Evolutionary conservation across 2,888 invertebrate species (phyloP), one percentile per base, ranked within the genome.

Genomic region (Drosophila neotestacea): DNA sequence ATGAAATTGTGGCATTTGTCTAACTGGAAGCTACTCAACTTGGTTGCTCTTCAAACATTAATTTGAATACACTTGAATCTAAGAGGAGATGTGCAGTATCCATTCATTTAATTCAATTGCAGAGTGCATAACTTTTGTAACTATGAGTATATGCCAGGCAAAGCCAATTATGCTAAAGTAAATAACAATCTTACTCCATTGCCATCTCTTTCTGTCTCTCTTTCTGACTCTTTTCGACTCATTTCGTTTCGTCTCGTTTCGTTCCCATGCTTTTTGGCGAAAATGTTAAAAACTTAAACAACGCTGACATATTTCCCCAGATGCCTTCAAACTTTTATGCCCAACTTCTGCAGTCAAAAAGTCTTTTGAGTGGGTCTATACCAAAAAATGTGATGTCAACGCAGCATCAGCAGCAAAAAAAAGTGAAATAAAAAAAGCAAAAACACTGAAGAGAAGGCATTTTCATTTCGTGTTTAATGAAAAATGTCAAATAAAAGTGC

Each of bases 401-500:
- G 77, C 81, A 84, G 74, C 64, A 34, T 11, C 52, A 34, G 27
- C 60, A 62, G 30, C 16, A 71, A 51, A 22, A 22, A 54, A 70
- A 52, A 68, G 32, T 4, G 16, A 32, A 16, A 41, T 51, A 36
- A 59, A 48, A 55, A 47, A 67, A 32, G 2, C 7, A 32, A 32
- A 6, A 32, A 32, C 7, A 16, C 22, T 39, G 63, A 52, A 65
- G 62, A 68, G 78, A 86, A 84, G 76, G 85, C 89, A 86, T 87
- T 87, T 87, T 84, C 88, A 77, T 79, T 81, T 84, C 54, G 81
- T 84, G 85, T 86, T 87, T 86, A 88, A 88, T 85, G 89, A 88
- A 85, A 85, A 88, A 85, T 84, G 87, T 86, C 89, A 84, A 85
- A 85, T 85, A 88, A 85, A 85, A 88, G 84, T 85, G 85, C 79